These are phyloP conservation scores for Carcina quercana DNA, from an alignment of 2,888 invertebrate species.

Conservation along the genomic window DNA sequence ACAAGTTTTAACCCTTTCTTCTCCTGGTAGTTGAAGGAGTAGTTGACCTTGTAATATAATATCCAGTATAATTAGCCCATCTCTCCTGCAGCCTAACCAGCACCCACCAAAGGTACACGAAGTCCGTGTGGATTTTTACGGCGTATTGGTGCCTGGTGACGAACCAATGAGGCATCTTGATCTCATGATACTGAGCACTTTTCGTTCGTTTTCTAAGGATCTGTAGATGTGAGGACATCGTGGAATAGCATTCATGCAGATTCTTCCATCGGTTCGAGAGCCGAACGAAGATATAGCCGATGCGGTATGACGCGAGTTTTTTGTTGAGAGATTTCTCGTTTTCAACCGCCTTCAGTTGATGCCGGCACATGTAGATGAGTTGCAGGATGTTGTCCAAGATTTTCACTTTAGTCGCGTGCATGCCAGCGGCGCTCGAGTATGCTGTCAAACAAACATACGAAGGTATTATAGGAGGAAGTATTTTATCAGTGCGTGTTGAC, in stretches of 20 bases:
- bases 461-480: too few relatives aligned
- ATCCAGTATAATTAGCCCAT: too few relatives aligned
- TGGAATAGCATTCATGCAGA: conserved; percentile 19
- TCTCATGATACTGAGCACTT: not conserved
- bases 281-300: conserved; percentile 25
- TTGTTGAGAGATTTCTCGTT: conserved; percentile 20
- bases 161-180: not conserved
- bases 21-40: too few relatives aligned
- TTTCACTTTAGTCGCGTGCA: conserved; percentile 14
- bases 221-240: conserved; percentile 11
- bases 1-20: too few relatives aligned
- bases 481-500: too few relatives aligned
- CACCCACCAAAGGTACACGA: conserved; percentile 31
- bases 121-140: conserved; percentile 28
- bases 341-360: conserved; percentile 25
- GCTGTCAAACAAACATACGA: not conserved
- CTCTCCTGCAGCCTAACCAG: conserved; percentile 25
- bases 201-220: conserved; percentile 1
- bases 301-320: conserved; percentile 28
- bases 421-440: conserved; percentile 1
- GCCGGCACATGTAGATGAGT: conserved; percentile 32
- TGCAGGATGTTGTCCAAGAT: conserved; percentile 28
- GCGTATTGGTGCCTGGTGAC: conserved; percentile 23
- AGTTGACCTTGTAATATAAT: too few relatives aligned
- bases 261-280: conserved; percentile 19